Conservation (phyloP, 2,888 invertebrate genomes). For the Polyommatus icarus region DNA sequence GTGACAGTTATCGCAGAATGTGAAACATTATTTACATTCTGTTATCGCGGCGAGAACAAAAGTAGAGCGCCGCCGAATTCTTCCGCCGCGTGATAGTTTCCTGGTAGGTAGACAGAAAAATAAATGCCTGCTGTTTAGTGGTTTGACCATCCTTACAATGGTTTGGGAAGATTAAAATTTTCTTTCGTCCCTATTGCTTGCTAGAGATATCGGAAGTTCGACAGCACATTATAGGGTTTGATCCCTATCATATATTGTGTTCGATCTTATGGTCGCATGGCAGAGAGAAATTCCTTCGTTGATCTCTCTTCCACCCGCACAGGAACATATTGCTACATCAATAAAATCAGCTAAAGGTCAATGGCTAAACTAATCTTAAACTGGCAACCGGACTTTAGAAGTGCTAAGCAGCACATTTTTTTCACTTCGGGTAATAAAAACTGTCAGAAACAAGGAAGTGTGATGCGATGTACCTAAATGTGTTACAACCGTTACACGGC, state of each 20-base stretch:
- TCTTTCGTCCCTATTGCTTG: no score
- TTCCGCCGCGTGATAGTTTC: background rate
- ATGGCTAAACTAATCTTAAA: no score
- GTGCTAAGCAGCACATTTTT: no score
- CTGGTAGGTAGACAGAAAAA: background rate
- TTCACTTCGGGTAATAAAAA: background rate
- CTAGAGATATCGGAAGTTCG: no score
- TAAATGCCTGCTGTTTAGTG: background rate
- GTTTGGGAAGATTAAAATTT: background rate
- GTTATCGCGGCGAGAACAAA: background rate
- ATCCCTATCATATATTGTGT: no score
- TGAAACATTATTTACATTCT: background rate
- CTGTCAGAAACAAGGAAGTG: background rate
- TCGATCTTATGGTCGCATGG: no score
- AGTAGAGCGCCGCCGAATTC: background rate
- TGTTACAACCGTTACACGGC: background rate
- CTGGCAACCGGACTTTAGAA: no score
- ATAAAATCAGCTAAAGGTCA: no score
- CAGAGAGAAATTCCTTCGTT: no score
- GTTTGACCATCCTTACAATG: background rate
- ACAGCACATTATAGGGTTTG: no score
- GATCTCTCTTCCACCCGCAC: no score
- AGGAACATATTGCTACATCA: no score
- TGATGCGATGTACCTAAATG: background rate
- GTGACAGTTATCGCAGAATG: background rate